These are phyloP conservation scores for Scartelaos histophorus DNA, from an alignment of 2,113 vertebrate species.

Conservation along the genomic window DNA sequence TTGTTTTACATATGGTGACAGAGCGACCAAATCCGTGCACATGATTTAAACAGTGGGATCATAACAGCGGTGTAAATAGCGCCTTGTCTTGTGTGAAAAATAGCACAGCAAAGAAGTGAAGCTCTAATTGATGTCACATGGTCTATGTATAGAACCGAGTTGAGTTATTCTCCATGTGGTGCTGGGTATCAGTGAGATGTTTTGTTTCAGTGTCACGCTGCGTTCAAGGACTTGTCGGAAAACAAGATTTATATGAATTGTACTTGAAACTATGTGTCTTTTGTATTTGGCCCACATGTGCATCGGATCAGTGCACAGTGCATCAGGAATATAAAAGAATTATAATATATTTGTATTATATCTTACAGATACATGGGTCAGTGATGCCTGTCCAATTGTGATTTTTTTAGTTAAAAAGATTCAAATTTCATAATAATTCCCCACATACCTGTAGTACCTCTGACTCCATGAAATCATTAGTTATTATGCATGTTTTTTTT, in stretches of 20 bases:
- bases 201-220: constrained; percentile 2
- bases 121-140: constrained; percentile 14
- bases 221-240: not conserved
- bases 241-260: not conserved
- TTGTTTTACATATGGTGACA: constrained; percentile 6
- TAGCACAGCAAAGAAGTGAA: constrained; percentile 1
- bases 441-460: no score
- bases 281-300: not conserved
- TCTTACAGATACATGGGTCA: no score
- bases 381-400: no score
- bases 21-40: constrained; percentile 11
- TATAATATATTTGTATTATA: no score
- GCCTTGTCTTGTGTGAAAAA: constrained; percentile 1
- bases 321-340: not conserved
- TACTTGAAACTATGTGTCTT: not conserved
- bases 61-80: constrained; percentile 20
- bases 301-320: not conserved
- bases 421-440: no score
- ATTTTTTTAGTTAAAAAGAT: no score
- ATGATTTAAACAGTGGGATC: constrained; percentile 17
- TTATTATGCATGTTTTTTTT: no score
- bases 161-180: constrained; percentile 3
- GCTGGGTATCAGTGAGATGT: not conserved
- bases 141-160: constrained; percentile 7
- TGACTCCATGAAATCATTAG: no score